Evolutionary conservation across 2,797 vertebrate genomes (phyloP).

Genomic region (Knipowitschia caucasica): DNA sequence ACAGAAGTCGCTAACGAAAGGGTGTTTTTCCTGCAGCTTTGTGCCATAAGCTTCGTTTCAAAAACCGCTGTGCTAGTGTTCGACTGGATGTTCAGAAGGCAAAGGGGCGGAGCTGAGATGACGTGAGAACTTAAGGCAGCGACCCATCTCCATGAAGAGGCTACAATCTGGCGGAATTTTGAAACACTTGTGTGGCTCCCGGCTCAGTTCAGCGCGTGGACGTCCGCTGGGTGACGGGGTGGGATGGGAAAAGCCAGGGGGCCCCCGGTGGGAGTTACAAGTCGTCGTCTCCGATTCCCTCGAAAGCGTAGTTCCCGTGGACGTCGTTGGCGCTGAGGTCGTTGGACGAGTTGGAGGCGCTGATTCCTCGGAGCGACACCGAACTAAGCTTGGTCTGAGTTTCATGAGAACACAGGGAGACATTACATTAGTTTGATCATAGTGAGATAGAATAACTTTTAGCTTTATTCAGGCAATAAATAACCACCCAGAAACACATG

Average conservation of each 20-base stretch:
- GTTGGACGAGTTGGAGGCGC: constrained; percentile 85
- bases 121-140: constrained; percentile 63
- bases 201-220: constrained; percentile 57
- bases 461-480: no score
- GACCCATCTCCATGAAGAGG: constrained; percentile 51
- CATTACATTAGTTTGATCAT: constrained; percentile 4
- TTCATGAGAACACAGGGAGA: not conserved
- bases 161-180: constrained; percentile 72
- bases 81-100: constrained; percentile 17
- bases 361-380: constrained; percentile 91
- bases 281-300: constrained; percentile 98
- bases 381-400: constrained; percentile 92
- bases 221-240: constrained; percentile 35
- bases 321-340: constrained; percentile 88
- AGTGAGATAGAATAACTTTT: no score
- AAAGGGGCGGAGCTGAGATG: constrained; percentile 35
- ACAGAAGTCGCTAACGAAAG: constrained; percentile 11
- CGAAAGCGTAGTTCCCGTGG: constrained; percentile 97
- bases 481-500: no score
- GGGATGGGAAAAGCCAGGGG: constrained; percentile 35
- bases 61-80: constrained; percentile 8
- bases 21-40: constrained; percentile 18
- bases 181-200: constrained; percentile 35
- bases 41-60: constrained; percentile 23
- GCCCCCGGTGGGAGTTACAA: constrained; percentile 76